phyloP scores from a whole-genome alignment of 2,113 vertebrate species.

The Bungarus multicinctus region DNA sequence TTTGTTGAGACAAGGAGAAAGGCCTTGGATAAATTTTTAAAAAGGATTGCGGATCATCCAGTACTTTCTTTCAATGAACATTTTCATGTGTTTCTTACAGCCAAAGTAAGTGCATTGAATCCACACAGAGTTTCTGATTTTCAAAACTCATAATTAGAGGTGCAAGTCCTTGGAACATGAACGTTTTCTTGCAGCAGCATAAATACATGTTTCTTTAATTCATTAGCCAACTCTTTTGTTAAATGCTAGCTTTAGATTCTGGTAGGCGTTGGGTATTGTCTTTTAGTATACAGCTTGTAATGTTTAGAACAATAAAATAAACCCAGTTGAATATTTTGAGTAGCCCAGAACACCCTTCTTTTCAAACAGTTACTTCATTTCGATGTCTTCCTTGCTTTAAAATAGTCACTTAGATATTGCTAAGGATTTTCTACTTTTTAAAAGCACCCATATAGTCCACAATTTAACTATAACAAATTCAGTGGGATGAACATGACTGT shows the following conservation, averaged over 20 bases:
- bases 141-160: not conserved
- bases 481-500: not conserved
- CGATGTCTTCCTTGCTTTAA: not conserved
- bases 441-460: not conserved
- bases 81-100: conserved; percentile 88
- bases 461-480: not conserved
- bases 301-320: not conserved
- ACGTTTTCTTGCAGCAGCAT: not conserved
- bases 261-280: not conserved
- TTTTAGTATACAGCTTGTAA: not conserved
- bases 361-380: not conserved
- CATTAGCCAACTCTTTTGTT: not conserved
- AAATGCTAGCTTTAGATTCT: not conserved
- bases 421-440: not conserved
- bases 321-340: not conserved
- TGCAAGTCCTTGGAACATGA: not conserved
- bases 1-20: conserved; percentile 96
- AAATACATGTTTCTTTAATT: not conserved
- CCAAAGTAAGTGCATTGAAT: conserved; percentile 78
- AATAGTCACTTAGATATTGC: not conserved
- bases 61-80: conserved; percentile 97
- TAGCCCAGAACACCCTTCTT: not conserved
- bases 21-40: conserved; percentile 95
- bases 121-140: not conserved
- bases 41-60: conserved; percentile 92